Evolutionary conservation across 2,888 invertebrate genomes (phyloP), one percentile per base, ranked within the genome.

Genomic region (Plebejus melissa): DNA sequence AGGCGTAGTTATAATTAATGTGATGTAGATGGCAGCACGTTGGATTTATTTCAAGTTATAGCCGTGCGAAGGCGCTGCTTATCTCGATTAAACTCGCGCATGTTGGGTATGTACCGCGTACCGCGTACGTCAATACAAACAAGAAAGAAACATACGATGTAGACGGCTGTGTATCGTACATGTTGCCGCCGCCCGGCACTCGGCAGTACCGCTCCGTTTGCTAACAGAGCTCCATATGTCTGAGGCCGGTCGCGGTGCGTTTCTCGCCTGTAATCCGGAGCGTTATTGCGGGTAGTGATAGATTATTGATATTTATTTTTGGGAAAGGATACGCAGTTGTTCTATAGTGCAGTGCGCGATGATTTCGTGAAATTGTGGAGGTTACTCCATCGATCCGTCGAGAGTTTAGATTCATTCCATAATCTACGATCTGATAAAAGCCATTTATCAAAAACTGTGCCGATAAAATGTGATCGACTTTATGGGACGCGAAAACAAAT

Each of bases 51-150:
- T 79, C 77, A 65, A 70, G 57, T 65, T 70, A 74, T 76, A 58
- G 28, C 77, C 81, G 77, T 79, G 77, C 77, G 83, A 79, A 77
- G 80, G 87, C 87, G 85, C 84, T 82, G 81, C 79, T 74, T 46
- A 77, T 76, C 78, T 77, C 81, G 74, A 77, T 74, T 80, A 77
- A 81, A 80, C 84, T 82, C 86, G 90, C 91, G 90, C 90, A 89
- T 84, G 87, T 83, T 81, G 82, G 80, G 81, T 82, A 32, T 2
- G 82, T 85, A 90, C 90, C 90, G 81, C 32, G 82, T 85, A 90
- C 90, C 90, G 81, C 82, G 82, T 85, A 90, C 90, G 91, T 93
- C 92, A 91, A 93, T 93, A 91, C 90, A 90, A 93, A 91, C 88
- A 82, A 80, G 80, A 80, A 89, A 88, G 86, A 86, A 85, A 82